Evolutionary conservation across 2,113 vertebrate species (phyloP).

Genomic region (Anoura caudifer): DNA sequence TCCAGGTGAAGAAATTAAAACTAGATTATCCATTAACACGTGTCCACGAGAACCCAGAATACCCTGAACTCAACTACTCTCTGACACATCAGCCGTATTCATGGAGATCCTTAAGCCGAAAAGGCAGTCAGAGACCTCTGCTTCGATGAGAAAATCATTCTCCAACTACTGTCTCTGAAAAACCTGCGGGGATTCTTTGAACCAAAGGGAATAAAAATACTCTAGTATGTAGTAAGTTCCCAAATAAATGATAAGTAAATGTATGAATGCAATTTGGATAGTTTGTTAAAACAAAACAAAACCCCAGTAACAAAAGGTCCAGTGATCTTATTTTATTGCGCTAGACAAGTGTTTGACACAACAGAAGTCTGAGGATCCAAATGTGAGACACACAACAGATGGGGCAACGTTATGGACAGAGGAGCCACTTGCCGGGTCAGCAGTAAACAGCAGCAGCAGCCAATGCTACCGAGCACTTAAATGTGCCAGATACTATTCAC

Average conservation of each 20-base stretch:
- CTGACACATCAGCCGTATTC: neutral
- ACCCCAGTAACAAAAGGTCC: neutral
- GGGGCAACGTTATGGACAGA: no score
- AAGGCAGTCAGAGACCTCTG: neutral
- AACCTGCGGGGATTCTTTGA: neutral
- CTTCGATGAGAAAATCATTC: neutral
- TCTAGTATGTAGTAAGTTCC: neutral
- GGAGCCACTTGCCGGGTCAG: neutral
- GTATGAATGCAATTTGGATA: neutral
- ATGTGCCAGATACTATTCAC: neutral
- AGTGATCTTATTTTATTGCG: neutral
- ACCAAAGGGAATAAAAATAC: neutral
- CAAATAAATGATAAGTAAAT: neutral
- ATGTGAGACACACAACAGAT: neutral
- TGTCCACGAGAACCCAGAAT: neutral
- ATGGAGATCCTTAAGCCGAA: neutral
- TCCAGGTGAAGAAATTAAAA: conserved; percentile 16
- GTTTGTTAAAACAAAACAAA: neutral
- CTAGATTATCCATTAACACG: neutral
- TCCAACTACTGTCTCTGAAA: neutral
- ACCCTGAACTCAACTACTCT: neutral
- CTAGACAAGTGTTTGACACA: neutral
- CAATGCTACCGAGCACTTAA: neutral
- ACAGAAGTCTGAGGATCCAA: neutral
- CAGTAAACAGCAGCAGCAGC: neutral